Base-by-base conservation (phyloP, 2,888 invertebrate genomes). In the Troides helena region DNA sequence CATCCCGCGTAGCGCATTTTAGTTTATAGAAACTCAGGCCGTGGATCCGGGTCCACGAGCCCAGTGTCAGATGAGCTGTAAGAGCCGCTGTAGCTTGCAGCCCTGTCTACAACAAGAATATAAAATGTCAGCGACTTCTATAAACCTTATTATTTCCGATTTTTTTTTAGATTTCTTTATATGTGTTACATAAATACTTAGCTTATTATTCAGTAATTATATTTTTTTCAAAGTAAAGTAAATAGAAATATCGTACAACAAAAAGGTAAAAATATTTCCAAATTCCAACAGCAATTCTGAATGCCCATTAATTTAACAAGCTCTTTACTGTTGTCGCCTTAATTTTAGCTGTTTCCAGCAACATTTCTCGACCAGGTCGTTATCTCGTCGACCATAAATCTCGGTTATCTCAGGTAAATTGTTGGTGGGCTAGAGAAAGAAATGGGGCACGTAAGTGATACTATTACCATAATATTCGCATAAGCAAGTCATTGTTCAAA, bases 381-480 rank as follows among this genome's bases (percentile, higher is more conserved):
- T 69, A 69, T 69, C 69, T 57, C 39, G 5, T 56, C 62, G 30
- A 3, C 62, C 69, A 69, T 69, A 69, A 69, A 69, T 69, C 69
- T 69, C 25, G 65, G 62, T 57, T 65, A 69, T 69, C 69, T 69
- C 39, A 69, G 62, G 65, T 69, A 69, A 69, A 69, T 69, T 69
- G 62, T 69, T 69, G 56, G 69, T 56, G 69, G 60, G 65, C 65
- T 65, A 61, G 65, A 58, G 58, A 69, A 69, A 69, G 69, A 65
- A 69, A 65, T 60, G 46, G 56, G n/a, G 61, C 62, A 53, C 58
- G 63, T 62, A 63, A 67, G 69, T 65, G 64, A 69, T 70, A 66
- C 50, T n/a, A 71, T 71, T 65, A 68, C 39, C 68, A 68, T 68
- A 68, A 71, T 68, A 71, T 68, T 65, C 65, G 62, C 68, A 62